Evolutionary conservation across 2,888 invertebrate species (phyloP), one percentile per base, ranked within the genome.

Genomic region (Calameuta filiformis): DNA sequence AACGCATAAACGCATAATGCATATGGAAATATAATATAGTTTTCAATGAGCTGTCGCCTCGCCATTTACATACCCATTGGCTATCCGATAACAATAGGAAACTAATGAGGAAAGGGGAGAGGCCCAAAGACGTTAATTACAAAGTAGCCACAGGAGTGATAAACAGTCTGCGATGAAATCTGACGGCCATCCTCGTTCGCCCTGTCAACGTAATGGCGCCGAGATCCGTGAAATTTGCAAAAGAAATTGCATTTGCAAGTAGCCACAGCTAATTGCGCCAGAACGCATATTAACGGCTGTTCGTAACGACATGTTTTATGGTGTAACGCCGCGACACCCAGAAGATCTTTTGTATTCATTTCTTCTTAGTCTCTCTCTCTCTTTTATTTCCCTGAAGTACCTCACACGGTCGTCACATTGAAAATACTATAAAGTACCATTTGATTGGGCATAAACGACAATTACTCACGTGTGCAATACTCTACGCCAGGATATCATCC

Each of bases 371-470:
- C 35, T 35, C 11, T n/a, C 69, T 12, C 15, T 69, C 9, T 30
- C 23, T 1, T 11, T 33, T 71, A 30, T 30, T 30, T 30, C 0
- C 2, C 56, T 56, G 9, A 56, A 56, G 23, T 56, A 23, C 23
- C 23, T 56, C 23, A 23, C 9, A 56, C 23, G 9, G 9, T 23
- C 56, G 56, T 2, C 56, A 23, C 9, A 56, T 56, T 56, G 56
- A 23, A 56, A 56, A 23, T 56, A 56, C 56, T 56, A 15, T 56
- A 23, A 83, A 82, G 81, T 82, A 81, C 83, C 83, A 76, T 79
- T 81, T 86, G 87, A 88, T 88, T 87, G 87, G 84, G 83, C 81
- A 83, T 87, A 87, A 88, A 87, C 81, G 86, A 83, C 85, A 71
- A 71, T 71, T 71, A 71, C 3, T 12, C 31, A 34, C 56, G 56